Evolutionary conservation across 2,113 vertebrate species (phyloP).

Genomic region (Eleginops maclovinus): DNA sequence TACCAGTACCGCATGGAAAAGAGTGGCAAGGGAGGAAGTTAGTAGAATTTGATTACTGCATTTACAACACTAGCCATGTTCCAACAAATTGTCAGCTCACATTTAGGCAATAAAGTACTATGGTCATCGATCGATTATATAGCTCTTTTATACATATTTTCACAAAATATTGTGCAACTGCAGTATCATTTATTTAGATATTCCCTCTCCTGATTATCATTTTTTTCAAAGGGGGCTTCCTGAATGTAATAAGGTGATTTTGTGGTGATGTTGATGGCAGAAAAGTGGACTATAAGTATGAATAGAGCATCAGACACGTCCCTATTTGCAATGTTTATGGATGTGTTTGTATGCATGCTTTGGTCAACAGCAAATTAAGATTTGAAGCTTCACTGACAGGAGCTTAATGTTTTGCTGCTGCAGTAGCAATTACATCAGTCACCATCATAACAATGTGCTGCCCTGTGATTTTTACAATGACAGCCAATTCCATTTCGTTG

Average conservation of each 20-base stretch:
- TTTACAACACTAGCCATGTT: not conserved
- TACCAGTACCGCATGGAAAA: slow-evolving; percentile 98
- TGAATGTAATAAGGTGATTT: slow-evolving; percentile 42
- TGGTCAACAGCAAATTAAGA: slow-evolving; percentile 17
- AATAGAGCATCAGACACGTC: slow-evolving; percentile 30
- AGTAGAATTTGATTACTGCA: slow-evolving; percentile 62
- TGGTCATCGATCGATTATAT: not conserved
- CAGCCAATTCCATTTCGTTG: slow-evolving; percentile 14
- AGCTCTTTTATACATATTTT: not conserved
- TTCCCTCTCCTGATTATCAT: slow-evolving; percentile 42
- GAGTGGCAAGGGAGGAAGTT: slow-evolving; percentile 92
- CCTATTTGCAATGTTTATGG: slow-evolving; percentile 46
- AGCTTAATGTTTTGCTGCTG: slow-evolving; percentile 44
- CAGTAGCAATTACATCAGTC: slow-evolving; percentile 51
- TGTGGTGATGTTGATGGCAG: slow-evolving; percentile 51
- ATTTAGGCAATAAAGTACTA: not conserved
- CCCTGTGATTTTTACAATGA: slow-evolving; percentile 20
- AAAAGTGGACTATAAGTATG: slow-evolving; percentile 59
- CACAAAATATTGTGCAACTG: not conserved
- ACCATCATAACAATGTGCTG: slow-evolving; percentile 24
- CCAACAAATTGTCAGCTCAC: not conserved
- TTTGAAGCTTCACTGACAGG: slow-evolving; percentile 46
- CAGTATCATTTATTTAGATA: slow-evolving; percentile 52
- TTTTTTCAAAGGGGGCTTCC: slow-evolving; percentile 38
- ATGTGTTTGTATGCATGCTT: slow-evolving; percentile 47